Conservation (phyloP, 1,140 invertebrate species). For the Mactra quadrangularis region DNA sequence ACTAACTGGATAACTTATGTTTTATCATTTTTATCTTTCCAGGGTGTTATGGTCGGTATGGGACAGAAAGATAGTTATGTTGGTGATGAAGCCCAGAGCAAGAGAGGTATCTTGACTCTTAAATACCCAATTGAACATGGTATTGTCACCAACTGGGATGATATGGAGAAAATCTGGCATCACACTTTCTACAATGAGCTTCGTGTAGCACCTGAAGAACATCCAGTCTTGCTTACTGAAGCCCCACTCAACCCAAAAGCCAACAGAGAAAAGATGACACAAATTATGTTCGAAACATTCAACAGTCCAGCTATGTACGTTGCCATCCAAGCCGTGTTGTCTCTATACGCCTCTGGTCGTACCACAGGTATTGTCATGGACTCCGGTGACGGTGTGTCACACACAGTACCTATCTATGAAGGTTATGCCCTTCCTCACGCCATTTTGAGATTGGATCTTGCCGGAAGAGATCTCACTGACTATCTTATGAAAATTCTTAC, state of each 20-base stretch:
- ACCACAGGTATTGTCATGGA: constrained; percentile 96
- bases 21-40: constrained; percentile 39
- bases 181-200: constrained; percentile 97
- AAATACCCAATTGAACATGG: constrained; percentile 98
- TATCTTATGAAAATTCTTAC: constrained; percentile 85
- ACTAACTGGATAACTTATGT: background rate
- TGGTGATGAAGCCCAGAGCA: constrained; percentile 97
- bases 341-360: constrained; percentile 94
- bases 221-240: constrained; percentile 81
- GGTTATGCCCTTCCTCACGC: constrained; percentile 91
- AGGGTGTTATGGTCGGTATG: constrained; percentile 98
- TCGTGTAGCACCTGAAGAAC: constrained; percentile 83
- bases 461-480: constrained; percentile 96
- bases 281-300: constrained; percentile 87
- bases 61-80: constrained; percentile 98
- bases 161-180: constrained; percentile 86
- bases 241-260: constrained; percentile 81
- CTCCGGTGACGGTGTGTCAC: constrained; percentile 94
- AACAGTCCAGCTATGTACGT: constrained; percentile 97
- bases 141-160: constrained; percentile 98
- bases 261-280: constrained; percentile 92
- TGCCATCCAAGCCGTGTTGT: constrained; percentile 93
- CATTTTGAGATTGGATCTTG: constrained; percentile 92
- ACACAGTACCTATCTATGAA: constrained; percentile 96
- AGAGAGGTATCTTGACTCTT: constrained; percentile 89